These are phyloP conservation scores for Keiferia lycopersicella DNA, from an alignment of 2,888 invertebrate genomes.

Conservation along the genomic window DNA sequence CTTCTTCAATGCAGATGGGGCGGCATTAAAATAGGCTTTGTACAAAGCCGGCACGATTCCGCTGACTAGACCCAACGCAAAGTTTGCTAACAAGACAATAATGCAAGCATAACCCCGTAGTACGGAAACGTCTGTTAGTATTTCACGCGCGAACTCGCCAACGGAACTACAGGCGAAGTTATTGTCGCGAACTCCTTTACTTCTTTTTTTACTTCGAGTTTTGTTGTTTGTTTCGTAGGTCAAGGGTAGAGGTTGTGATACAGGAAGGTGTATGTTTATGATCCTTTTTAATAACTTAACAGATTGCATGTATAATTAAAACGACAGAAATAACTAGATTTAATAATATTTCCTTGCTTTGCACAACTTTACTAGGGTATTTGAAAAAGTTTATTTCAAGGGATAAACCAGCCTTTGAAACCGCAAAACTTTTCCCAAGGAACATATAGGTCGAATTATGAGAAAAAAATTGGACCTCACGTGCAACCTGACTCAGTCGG, in stretches of 20 bases:
- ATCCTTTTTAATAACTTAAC: no score
- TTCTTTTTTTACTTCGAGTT: neutral
- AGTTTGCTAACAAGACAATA: conserved; percentile 67
- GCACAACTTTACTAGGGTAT: no score
- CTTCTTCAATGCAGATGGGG: neutral
- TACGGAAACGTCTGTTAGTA: conserved; percentile 61
- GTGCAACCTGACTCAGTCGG: no score
- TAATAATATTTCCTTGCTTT: no score
- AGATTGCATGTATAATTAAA: no score
- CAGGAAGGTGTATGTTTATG: no score
- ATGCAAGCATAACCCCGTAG: conserved; percentile 55
- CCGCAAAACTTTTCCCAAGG: no score
- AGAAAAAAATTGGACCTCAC: no score
- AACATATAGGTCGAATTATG: no score
- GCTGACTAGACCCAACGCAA: conserved; percentile 40
- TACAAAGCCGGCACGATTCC: neutral
- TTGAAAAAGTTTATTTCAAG: no score
- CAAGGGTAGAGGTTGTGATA: neutral
- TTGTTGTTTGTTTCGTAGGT: conserved; percentile 18
- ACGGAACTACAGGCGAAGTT: conserved; percentile 35
- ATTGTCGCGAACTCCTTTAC: conserved; percentile 29
- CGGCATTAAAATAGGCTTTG: neutral
- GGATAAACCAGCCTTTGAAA: no score
- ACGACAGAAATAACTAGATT: no score
- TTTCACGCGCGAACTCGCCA: conserved; percentile 46